Percentiles rank a stretch among this genome's conserved stretches.
phyloP scores from a whole-genome alignment of 2,888 invertebrate species.

The Idaea dimidiata region DNA sequence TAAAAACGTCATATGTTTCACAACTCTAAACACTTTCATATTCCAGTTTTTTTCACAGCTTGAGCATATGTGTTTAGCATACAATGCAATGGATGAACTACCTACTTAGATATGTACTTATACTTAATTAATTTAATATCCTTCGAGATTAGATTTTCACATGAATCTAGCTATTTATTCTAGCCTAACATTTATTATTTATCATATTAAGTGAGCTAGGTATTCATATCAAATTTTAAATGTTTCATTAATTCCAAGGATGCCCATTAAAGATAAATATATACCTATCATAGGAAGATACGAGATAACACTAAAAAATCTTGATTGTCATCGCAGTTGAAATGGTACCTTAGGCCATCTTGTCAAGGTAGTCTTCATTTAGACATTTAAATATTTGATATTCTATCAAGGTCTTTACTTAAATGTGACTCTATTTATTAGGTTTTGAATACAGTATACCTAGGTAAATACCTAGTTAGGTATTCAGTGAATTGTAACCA shows the following conservation, averaged over 20 bases:
- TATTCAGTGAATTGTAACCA: constrained; percentile 11
- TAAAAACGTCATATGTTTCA: constrained; percentile 8
- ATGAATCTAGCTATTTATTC: background rate
- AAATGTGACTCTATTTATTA: constrained; percentile 23
- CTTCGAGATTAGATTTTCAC: background rate
- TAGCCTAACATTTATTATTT: background rate
- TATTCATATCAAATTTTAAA: constrained; percentile 6
- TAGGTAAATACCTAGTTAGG: constrained; percentile 19
- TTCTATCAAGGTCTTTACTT: constrained; percentile 53
- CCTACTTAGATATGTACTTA: background rate
- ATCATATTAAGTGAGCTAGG: background rate
- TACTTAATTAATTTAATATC: background rate
- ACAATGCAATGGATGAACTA: background rate
- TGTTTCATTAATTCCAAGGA: constrained; percentile 41
- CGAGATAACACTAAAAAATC: constrained; percentile 40
- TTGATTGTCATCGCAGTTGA: constrained; percentile 42
- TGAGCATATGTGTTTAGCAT: background rate
- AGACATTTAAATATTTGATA: constrained; percentile 61
- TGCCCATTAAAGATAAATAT: constrained; percentile 31
- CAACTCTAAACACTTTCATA: background rate
- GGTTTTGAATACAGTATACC: constrained; percentile 28
- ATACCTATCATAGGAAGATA: constrained; percentile 33
- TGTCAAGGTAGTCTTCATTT: constrained; percentile 58
- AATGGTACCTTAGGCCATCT: constrained; percentile 49
- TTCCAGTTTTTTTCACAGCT: background rate